A percentile compares a stretch with the other conserved stretches of the same genome.
phyloP scores from a whole-genome alignment of 2,113 vertebrate genomes.

The Urocitellus parryii region DNA sequence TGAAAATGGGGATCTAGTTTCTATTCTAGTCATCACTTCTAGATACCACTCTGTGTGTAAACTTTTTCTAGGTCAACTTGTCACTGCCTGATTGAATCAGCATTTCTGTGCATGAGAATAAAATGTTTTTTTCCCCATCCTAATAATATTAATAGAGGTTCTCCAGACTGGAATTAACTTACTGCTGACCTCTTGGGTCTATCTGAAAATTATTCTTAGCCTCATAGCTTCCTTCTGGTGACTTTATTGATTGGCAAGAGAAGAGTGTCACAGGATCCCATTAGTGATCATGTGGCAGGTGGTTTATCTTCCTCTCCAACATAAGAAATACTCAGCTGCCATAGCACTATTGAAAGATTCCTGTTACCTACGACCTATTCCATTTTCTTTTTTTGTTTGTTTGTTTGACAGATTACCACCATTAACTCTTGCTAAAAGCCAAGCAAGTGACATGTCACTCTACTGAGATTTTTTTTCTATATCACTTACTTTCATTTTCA shows the following conservation, averaged over 20 bases:
- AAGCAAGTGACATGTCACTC: background rate
- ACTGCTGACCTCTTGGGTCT: background rate
- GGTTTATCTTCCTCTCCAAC: background rate
- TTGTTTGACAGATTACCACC: background rate
- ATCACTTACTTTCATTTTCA: background rate
- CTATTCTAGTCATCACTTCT: background rate
- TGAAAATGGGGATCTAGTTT: background rate
- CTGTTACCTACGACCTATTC: background rate
- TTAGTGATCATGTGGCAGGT: background rate
- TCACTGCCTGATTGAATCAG: constrained; percentile 8
- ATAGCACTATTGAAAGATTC: background rate
- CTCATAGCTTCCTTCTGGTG: constrained; percentile 8
- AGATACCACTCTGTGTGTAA: background rate
- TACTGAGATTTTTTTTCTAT: background rate
- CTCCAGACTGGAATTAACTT: constrained; percentile 12
- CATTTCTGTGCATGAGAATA: constrained; percentile 15
- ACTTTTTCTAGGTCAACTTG: background rate
- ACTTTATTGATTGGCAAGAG: background rate
- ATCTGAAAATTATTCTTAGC: background rate
- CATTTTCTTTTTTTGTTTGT: constrained; percentile 25
- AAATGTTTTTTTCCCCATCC: background rate
- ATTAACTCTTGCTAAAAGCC: constrained; percentile 10
- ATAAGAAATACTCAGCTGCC: background rate
- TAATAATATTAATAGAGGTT: background rate
- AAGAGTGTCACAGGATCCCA: background rate